phyloP scores from a whole-genome alignment of 2,797 vertebrate species.

The Huso huso region DNA sequence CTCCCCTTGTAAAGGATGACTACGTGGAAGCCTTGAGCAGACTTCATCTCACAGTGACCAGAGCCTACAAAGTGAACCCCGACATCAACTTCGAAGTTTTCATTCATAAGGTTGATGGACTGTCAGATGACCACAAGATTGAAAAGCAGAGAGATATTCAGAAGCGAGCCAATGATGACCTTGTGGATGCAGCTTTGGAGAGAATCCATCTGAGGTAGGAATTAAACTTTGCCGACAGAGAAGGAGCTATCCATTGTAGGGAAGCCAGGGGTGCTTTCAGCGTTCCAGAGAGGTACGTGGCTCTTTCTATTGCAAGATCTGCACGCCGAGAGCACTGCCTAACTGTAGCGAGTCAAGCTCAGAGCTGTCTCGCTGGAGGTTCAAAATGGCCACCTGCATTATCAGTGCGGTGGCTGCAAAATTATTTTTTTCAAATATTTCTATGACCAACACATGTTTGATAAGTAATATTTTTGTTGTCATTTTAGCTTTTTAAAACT shows the following conservation, averaged over 20 bases:
- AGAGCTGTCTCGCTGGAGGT: too few relatives aligned
- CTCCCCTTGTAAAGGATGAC: constrained; percentile 63
- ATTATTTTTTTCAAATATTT: too few relatives aligned
- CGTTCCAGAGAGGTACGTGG: too few relatives aligned
- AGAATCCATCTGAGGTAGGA: constrained; percentile 82
- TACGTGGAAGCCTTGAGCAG: constrained; percentile 85
- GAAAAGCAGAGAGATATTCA: constrained; percentile 90
- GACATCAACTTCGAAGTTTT: constrained; percentile 94
- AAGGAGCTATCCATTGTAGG: neutral
- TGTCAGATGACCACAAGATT: constrained; percentile 90
- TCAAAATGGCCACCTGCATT: too few relatives aligned
- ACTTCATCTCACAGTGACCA: constrained; percentile 83
- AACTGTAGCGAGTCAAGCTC: too few relatives aligned
- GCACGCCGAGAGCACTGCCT: too few relatives aligned
- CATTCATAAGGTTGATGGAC: constrained; percentile 90
- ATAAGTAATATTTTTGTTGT: too few relatives aligned
- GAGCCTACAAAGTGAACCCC: constrained; percentile 86
- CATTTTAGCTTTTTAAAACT: too few relatives aligned
- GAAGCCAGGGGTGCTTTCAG: neutral
- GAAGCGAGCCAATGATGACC: constrained; percentile 83
- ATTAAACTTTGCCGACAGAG: too few relatives aligned
- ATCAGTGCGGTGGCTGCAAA: too few relatives aligned
- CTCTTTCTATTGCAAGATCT: too few relatives aligned
- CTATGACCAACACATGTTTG: too few relatives aligned
- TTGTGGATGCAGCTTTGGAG: constrained; percentile 76